Conservation (phyloP, 1,140 invertebrate species). For the Heterodera schachtii region DNA sequence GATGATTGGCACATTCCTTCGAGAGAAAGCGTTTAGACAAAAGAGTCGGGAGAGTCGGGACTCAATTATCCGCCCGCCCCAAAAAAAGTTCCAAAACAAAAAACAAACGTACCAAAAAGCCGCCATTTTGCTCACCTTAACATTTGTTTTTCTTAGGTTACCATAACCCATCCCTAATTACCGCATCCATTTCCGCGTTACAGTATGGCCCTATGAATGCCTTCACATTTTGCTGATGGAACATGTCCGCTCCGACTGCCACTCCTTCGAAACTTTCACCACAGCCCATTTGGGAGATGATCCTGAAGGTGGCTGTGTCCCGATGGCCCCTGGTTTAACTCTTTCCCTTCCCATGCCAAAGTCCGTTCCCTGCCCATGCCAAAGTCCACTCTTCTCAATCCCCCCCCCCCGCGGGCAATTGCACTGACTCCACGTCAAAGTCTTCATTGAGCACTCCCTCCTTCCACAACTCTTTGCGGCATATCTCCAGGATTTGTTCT, state of each 20-base stretch:
- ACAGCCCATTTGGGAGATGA: constrained; percentile 56
- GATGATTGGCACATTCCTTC: constrained; percentile 57
- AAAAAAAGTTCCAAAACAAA: no score
- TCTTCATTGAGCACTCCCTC: constrained; percentile 57
- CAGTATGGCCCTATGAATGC: constrained; percentile 63
- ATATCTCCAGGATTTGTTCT: constrained; percentile 58
- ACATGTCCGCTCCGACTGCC: constrained; percentile 63
- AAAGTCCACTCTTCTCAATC: no score
- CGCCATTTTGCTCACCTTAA: constrained; percentile 53
- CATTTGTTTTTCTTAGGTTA: not conserved
- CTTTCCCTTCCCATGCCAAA: no score
- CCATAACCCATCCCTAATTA: not conserved
- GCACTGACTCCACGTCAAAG: constrained; percentile 61
- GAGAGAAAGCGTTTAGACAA: not conserved
- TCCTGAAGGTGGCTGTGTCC: constrained; percentile 29
- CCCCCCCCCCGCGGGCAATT: not conserved
- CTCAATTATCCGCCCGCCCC: not conserved
- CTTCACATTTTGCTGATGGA: constrained; percentile 63
- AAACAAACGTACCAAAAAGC: constrained; percentile 42
- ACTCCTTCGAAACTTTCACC: constrained; percentile 63
- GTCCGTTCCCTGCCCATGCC: no score
- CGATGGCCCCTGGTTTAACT: no score
- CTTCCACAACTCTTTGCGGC: constrained; percentile 56
- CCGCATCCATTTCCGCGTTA: constrained; percentile 59
- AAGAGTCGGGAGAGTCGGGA: no score